These are phyloP conservation scores for Heliconius nattereri DNA, from an alignment of 1,140 invertebrate species.

Conservation along the genomic window DNA sequence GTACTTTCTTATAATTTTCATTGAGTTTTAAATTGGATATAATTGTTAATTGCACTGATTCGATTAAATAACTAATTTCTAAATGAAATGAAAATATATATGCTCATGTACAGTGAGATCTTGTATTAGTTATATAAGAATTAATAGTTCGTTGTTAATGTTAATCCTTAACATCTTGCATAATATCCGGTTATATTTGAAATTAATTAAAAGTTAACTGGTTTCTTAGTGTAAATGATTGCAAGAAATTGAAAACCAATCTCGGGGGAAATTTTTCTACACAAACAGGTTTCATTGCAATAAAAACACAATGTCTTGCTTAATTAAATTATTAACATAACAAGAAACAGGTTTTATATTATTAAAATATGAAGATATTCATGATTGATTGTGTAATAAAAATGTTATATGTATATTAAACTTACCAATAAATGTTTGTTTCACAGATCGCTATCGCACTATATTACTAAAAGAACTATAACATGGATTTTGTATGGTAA, in stretches of 20 bases:
- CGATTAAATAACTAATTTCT: neutral
- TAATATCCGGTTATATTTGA: conserved; percentile 34
- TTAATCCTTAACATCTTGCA: conserved; percentile 17
- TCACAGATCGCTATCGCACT: neutral
- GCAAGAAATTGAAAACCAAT: conserved; percentile 21
- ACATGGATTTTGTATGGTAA: neutral
- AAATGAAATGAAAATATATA: neutral
- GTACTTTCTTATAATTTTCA: neutral
- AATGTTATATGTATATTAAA: neutral
- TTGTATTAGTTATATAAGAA: conserved; percentile 24
- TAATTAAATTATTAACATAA: conserved; percentile 18
- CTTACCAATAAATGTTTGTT: conserved; percentile 17
- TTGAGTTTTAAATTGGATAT: neutral
- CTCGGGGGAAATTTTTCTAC: conserved; percentile 31
- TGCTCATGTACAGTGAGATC: neutral
- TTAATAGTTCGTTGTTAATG: conserved; percentile 19
- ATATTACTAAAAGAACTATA: neutral
- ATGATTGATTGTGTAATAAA: conserved; percentile 13
- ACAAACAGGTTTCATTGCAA: conserved; percentile 30
- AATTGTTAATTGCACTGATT: too few relatives aligned
- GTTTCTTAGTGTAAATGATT: conserved; percentile 21
- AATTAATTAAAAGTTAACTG: conserved; percentile 23
- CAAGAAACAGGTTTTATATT: conserved; percentile 16
- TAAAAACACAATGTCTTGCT: conserved; percentile 25
- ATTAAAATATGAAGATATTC: conserved; percentile 9